Evolutionary conservation across 1,140 invertebrate genomes (phyloP).

Genomic region (Thaumetopoea pityocampa): DNA sequence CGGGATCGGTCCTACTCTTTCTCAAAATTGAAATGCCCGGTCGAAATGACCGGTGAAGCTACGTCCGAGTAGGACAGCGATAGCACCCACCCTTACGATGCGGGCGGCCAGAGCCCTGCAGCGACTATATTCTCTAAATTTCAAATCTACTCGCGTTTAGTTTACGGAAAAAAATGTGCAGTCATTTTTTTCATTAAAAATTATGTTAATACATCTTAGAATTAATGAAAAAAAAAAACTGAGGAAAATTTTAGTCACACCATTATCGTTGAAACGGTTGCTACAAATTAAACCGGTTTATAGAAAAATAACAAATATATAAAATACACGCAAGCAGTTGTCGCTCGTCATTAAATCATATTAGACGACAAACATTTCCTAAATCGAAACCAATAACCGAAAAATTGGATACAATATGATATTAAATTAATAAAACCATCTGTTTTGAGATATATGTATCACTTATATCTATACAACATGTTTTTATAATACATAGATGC

Average conservation of each 20-base stretch:
- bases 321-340: background rate
- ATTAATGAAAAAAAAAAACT: no score
- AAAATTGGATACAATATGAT: conserved; percentile 19
- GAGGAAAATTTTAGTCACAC: no score
- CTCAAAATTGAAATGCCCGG: conserved; percentile 76
- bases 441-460: no score
- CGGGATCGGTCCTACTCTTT: conserved; percentile 68
- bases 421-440: background rate
- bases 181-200: background rate
- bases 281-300: no score
- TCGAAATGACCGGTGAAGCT: conserved; percentile 75
- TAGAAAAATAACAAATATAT: conserved; percentile 11
- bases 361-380: conserved; percentile 31
- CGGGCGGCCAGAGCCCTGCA: conserved; percentile 61
- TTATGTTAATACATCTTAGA: no score
- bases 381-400: conserved; percentile 38
- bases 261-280: no score
- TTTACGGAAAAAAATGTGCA: conserved; percentile 13
- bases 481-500: no score
- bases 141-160: conserved; percentile 56
- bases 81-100: conserved; percentile 70
- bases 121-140: conserved; percentile 67
- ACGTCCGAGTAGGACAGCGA: conserved; percentile 70
- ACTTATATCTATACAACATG: no score
- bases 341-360: conserved; percentile 13